phyloP scores from a whole-genome alignment of 1,140 invertebrate genomes.

The Pogonomyrmex californicus region DNA sequence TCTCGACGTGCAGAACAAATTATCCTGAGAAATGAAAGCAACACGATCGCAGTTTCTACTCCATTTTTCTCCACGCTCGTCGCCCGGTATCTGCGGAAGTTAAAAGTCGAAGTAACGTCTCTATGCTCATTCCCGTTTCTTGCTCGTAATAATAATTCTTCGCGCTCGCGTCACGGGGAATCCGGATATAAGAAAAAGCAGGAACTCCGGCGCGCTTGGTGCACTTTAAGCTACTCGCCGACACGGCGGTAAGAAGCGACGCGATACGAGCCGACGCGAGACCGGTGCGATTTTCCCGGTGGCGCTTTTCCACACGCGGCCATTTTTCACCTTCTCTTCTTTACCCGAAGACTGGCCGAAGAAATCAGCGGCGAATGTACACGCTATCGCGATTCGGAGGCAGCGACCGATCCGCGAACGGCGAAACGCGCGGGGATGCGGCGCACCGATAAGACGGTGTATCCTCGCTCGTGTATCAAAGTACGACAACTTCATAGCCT shows the following conservation, averaged over 20 bases:
- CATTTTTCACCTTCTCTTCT: constrained; percentile 56
- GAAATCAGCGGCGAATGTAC: constrained; percentile 7
- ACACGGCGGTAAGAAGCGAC: constrained; percentile 29
- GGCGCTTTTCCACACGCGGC: constrained; percentile 1
- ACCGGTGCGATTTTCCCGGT: constrained; percentile 32
- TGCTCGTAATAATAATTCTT: constrained; percentile 48
- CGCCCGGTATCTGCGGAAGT: constrained; percentile 12
- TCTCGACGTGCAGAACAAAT: constrained; percentile 24
- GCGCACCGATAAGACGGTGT: constrained; percentile 50
- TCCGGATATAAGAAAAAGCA: constrained; percentile 26
- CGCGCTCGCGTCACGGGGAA: constrained; percentile 17
- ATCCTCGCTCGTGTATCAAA: constrained; percentile 46
- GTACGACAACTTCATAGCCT: constrained; percentile 45
- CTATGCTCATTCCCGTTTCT: constrained; percentile 22
- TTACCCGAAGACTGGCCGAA: constrained; percentile 26
- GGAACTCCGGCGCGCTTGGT: constrained; percentile 21
- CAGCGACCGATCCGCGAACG: constrained; percentile 29
- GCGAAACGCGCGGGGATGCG: constrained; percentile 24
- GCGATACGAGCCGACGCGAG: constrained; percentile 30
- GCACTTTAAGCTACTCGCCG: constrained; percentile 49
- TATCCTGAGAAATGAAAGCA: constrained; percentile 30
- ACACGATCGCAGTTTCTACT: neutral
- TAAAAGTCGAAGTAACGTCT: constrained; percentile 24
- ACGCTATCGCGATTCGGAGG: constrained; percentile 36
- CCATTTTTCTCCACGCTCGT: neutral